A percentile compares a stretch with the other conserved stretches of the same genome.
Conservation (phyloP, 2,888 invertebrate species). For the Scaptomyza caliginosa region DNA sequence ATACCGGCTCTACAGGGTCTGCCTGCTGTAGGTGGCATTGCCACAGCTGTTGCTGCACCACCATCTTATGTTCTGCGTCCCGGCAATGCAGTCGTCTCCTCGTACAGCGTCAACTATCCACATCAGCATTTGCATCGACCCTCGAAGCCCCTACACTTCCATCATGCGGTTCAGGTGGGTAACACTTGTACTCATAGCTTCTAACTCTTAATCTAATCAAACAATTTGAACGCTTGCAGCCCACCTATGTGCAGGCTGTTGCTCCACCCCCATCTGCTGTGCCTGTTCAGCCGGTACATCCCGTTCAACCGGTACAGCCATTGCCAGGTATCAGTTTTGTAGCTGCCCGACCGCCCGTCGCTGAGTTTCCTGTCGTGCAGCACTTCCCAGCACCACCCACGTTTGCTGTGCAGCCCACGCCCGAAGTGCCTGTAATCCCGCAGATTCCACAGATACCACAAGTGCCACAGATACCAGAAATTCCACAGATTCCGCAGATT, state of each 20-base stretch:
- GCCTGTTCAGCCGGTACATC: constrained; percentile 37
- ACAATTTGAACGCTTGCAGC: constrained; percentile 38
- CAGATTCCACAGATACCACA: constrained; percentile 19
- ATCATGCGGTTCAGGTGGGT: constrained; percentile 57
- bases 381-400: constrained; percentile 53
- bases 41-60: constrained; percentile 39
- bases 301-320: constrained; percentile 35
- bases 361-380: constrained; percentile 50
- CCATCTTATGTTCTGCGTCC: constrained; percentile 80
- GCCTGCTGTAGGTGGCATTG: constrained; percentile 34
- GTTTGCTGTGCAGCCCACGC: constrained; percentile 51
- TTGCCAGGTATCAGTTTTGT: constrained; percentile 42
- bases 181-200: not conserved
- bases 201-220: not conserved
- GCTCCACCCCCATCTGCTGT: constrained; percentile 30
- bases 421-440: constrained; percentile 45
- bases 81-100: constrained; percentile 81
- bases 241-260: constrained; percentile 51
- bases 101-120: constrained; percentile 82
- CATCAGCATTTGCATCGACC: constrained; percentile 76
- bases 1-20: constrained; percentile 30
- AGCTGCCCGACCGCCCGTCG: constrained; percentile 26
- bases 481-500: constrained; percentile 26
- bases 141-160: constrained; percentile 62
- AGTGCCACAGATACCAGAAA: constrained; percentile 10